Percentiles rank a stretch among this genome's conserved stretches.
phyloP scores from a whole-genome alignment of 2,888 invertebrate genomes.

The Tricholauxania praeusta region DNA sequence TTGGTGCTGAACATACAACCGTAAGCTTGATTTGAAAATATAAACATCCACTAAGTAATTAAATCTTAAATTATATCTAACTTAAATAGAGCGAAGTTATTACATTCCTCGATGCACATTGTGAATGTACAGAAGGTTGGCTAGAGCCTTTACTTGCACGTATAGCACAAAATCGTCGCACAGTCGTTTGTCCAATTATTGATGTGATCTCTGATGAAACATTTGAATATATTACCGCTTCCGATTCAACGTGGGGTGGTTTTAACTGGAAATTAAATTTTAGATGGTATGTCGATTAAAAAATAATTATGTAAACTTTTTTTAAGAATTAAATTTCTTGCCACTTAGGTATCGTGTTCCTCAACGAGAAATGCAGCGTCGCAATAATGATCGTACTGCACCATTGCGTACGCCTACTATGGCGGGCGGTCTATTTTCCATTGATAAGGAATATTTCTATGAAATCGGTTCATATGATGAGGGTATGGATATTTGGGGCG shows the following conservation, averaged over 20 bases:
- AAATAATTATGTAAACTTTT: not conserved
- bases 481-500: slow-evolving; percentile 99
- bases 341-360: slow-evolving; percentile 93
- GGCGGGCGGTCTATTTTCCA: slow-evolving; percentile 97
- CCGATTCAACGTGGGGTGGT: slow-evolving; percentile 99
- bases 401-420: slow-evolving; percentile 97
- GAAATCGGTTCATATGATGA: slow-evolving; percentile 98
- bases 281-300: slow-evolving; percentile 81
- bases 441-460: slow-evolving; percentile 96
- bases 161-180: slow-evolving; percentile 91
- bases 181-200: slow-evolving; percentile 98
- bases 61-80: not conserved
- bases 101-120: slow-evolving; percentile 69
- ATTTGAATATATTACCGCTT: slow-evolving; percentile 98
- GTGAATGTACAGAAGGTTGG: slow-evolving; percentile 91
- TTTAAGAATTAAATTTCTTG: slow-evolving; percentile 11
- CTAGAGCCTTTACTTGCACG: slow-evolving; percentile 92
- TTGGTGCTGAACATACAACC: slow-evolving; percentile 92
- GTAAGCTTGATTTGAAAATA: slow-evolving; percentile 74
- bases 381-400: slow-evolving; percentile 92
- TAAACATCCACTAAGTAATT: not conserved
- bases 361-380: slow-evolving; percentile 93
- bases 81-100: slow-evolving; percentile 65
- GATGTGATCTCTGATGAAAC: slow-evolving; percentile 99
- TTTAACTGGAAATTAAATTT: slow-evolving; percentile 99